These are phyloP conservation scores for Tachina grossa DNA, from an alignment of 2,888 invertebrate species.

Conservation along the genomic window DNA sequence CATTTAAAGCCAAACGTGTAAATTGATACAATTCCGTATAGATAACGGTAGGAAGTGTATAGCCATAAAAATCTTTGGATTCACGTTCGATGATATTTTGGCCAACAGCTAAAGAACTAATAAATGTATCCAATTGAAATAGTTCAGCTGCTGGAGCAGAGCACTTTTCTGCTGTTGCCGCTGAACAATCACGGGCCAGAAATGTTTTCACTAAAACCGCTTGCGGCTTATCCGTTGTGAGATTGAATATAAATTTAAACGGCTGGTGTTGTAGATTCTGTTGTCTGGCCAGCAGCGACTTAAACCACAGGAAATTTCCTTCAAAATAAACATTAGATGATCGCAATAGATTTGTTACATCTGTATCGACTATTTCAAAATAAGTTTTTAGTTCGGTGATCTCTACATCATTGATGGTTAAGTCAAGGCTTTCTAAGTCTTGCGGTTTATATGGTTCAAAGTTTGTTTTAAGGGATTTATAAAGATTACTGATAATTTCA, in stretches of 20 bases:
- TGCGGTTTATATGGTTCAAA: slow-evolving; percentile 84
- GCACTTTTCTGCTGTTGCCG: background rate
- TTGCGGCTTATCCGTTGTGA: slow-evolving; percentile 85
- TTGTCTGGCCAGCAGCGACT: slow-evolving; percentile 83
- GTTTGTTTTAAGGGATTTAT: slow-evolving; percentile 84
- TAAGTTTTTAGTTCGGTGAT: slow-evolving; percentile 87
- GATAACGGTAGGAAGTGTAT: slow-evolving; percentile 84
- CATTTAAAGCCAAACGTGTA: slow-evolving; percentile 82
- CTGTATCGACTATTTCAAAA: slow-evolving; percentile 86
- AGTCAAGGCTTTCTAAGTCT: slow-evolving; percentile 84
- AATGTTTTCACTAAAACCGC: slow-evolving; percentile 86
- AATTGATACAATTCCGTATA: slow-evolving; percentile 82
- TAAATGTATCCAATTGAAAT: slow-evolving; percentile 85
- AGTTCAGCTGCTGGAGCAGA: background rate
- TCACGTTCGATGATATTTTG: slow-evolving; percentile 77
- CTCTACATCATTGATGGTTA: slow-evolving; percentile 85
- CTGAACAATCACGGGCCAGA: slow-evolving; percentile 81
- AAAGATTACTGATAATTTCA: slow-evolving; percentile 85
- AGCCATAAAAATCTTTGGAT: slow-evolving; percentile 75
- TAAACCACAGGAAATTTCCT: slow-evolving; percentile 73
- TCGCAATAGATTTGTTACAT: slow-evolving; percentile 82
- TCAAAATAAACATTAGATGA: slow-evolving; percentile 68
- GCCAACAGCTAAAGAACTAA: slow-evolving; percentile 84
- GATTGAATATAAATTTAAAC: slow-evolving; percentile 85
- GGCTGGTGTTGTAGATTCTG: slow-evolving; percentile 87